Evolutionary conservation across 2,113 vertebrate genomes (phyloP).

Genomic region (Motacilla tschutschensis): DNA sequence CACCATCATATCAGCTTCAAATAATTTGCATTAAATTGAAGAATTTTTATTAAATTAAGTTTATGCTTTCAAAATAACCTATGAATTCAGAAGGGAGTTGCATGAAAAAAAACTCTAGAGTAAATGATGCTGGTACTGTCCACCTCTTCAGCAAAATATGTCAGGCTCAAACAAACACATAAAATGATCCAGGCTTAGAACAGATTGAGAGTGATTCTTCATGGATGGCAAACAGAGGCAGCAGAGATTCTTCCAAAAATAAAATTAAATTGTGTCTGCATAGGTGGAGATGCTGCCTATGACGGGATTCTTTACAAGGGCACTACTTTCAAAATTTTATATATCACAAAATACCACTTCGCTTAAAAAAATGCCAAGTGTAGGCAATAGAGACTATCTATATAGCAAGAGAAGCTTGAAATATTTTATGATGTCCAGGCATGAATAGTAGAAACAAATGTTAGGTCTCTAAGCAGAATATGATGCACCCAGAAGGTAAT

Average conservation of each 20-base stretch:
- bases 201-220: background rate
- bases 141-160: background rate
- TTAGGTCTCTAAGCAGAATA: background rate
- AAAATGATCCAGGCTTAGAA: background rate
- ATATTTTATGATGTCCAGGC: background rate
- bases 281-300: background rate
- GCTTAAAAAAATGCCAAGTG: background rate
- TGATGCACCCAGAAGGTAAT: background rate
- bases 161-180: background rate
- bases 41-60: background rate
- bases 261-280: background rate
- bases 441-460: background rate
- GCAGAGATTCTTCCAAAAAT: background rate
- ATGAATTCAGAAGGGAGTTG: background rate
- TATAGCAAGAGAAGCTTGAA: background rate
- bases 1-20: background rate
- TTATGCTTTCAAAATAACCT: background rate
- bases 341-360: background rate
- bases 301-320: background rate
- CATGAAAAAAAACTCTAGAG: background rate
- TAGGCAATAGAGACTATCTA: background rate
- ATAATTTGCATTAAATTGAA: background rate
- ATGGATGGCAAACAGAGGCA: background rate
- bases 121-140: background rate
- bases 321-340: background rate